Conservation (phyloP, 1,140 invertebrate genomes). For the Cephus cinctus region DNA sequence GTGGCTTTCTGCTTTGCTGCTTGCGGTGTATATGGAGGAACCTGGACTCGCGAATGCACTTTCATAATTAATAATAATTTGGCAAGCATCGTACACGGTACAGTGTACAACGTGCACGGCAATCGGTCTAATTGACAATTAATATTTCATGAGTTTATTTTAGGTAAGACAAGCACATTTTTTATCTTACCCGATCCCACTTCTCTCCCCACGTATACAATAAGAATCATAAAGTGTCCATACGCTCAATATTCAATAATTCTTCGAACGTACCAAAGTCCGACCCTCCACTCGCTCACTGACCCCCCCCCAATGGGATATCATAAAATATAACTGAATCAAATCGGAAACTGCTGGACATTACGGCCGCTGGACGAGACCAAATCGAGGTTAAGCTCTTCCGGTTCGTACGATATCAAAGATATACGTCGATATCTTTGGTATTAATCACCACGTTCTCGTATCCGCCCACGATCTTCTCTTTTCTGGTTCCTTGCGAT, state of each 20-base stretch:
- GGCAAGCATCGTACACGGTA: no score
- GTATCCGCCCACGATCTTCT: no score
- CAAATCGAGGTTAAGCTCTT: conserved; percentile 46
- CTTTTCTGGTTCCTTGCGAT: no score
- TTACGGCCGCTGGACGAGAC: conserved; percentile 22
- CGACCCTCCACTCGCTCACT: neutral
- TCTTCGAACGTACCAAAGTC: no score
- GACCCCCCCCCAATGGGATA: conserved; percentile 5
- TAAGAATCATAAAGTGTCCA: neutral
- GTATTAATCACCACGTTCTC: no score
- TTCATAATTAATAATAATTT: no score
- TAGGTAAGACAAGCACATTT: no score
- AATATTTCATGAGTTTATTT: neutral
- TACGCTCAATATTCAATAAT: conserved; percentile 2
- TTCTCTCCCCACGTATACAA: neutral
- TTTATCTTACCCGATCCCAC: neutral
- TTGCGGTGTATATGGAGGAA: no score
- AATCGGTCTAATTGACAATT: conserved; percentile 4
- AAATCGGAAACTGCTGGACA: conserved; percentile 34
- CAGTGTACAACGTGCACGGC: no score
- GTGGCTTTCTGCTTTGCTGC: no score
- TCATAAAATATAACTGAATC: conserved; percentile 39
- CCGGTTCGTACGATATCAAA: conserved; percentile 25
- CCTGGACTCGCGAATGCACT: no score
- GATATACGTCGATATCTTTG: no score